Evolutionary conservation across 2,113 vertebrate genomes (phyloP), one percentile per base, ranked within the genome.

Genomic region (Psilopogon haemacephalus): DNA sequence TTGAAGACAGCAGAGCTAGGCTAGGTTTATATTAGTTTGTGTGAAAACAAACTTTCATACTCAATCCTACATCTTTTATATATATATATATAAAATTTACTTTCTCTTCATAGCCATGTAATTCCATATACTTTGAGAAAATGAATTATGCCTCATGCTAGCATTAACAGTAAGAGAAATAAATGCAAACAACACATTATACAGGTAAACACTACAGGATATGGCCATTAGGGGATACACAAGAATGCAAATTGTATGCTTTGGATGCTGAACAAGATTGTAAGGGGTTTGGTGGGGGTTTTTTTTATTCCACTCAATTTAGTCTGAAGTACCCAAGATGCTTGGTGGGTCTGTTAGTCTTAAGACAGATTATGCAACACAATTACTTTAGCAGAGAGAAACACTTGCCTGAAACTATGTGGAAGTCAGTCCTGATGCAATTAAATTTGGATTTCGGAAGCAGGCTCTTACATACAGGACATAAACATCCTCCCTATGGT

Each of bases 401-500:
- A 56, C n/a, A 62, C 73, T 96, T 93, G 40, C 82, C 76, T 95
- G 92, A 88, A 86, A 79, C 38, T 68, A 52, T 56, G n/a, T 7
- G 5, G 28, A 62, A 86, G 72, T 88, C 67, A 82, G 74, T 86
- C 91, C 91, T 82, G 68, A 55, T 81, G 52, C 68, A 77, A 64
- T 50, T 77, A 40, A 94, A 77, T 93, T 93, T 94, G 83, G 95
- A 95, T 96, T 93, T 86, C 89, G 81, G 94, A 96, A 56, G 69
- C 28, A 46, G 35, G 60, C 86, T 83, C 94, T 68, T 70, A 52
- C 69, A 67, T 0, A 0, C n/a, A 70, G 35, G 75, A 72, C 42
- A 65, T 50, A 92, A 96, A 73, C 63, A 48, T 17, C 9, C 33
- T 92, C 78, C 88, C 70, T 92, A 37, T 74, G 3, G 0, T 87